A percentile compares a stretch with the other conserved stretches of the same genome.
phyloP scores from a whole-genome alignment of 2,888 invertebrate species.

The Rapana venosa region DNA sequence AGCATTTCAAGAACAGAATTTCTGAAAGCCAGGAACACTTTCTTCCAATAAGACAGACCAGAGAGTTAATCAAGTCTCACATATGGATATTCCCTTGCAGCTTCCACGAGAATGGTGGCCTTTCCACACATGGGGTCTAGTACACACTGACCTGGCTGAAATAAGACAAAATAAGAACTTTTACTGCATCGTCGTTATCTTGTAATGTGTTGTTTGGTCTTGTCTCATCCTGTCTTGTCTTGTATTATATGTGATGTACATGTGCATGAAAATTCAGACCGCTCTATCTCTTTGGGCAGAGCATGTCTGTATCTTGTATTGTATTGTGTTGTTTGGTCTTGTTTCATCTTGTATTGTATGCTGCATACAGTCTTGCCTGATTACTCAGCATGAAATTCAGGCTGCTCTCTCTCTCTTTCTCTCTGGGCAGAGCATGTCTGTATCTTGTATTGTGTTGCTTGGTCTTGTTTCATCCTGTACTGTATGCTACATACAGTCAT shows the following conservation, averaged over 20 bases:
- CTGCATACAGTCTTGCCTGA: too few species aligned
- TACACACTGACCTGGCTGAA: slow-evolving; percentile 62
- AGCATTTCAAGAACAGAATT: too few species aligned
- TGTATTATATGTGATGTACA: background rate
- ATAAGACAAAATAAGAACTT: background rate
- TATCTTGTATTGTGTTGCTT: slow-evolving; percentile 1
- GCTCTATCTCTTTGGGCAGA: too few species aligned
- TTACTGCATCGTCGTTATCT: background rate
- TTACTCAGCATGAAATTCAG: too few species aligned
- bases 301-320: background rate
- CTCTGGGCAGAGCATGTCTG: too few species aligned
- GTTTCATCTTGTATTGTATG: background rate
- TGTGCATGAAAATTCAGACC: too few species aligned
- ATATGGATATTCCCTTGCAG: slow-evolving; percentile 53
- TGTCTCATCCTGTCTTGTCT: background rate
- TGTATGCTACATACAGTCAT: background rate
- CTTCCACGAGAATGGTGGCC: slow-evolving; percentile 69
- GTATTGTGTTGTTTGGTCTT: background rate
- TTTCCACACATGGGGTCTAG: slow-evolving; percentile 75
- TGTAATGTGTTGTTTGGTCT: slow-evolving; percentile 2
- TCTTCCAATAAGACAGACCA: too few species aligned
- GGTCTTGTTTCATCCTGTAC: background rate
- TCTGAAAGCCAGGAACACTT: too few species aligned
- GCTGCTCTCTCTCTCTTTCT: too few species aligned
- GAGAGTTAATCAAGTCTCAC: slow-evolving; percentile 43